Base-by-base conservation (phyloP, 2,797 vertebrate species). In the Hoplostethus atlanticus region DNA sequence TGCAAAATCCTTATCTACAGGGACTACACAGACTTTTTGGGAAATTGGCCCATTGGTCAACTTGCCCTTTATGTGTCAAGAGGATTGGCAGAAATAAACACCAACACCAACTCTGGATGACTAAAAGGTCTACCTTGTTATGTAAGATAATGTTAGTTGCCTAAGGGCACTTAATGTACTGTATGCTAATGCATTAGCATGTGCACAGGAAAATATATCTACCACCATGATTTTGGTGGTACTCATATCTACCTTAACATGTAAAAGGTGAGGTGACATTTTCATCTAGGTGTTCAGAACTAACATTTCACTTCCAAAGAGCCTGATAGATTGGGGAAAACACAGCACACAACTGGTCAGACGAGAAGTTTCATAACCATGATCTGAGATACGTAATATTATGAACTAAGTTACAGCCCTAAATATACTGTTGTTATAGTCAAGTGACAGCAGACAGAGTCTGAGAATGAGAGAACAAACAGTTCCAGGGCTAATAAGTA, bases 401-500 rank as follows among this genome's bases (percentile, higher is more conserved):
- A 9, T 47, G 25, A 11, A 28, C 40, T 9, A 21, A 51, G 7
- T 30, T 58, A 13, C 31, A 77, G 17, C 4, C 42, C 28, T 46
- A 30, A 64, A 64, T 58, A 42, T 64, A 69, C 50, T 56, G 38
- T 36, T 56, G 38, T 36, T 51, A 64, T 47, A 64, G 40, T 31
- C 6, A 55, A 70, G n/a, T 57, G 46, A 48, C 57, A 47, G 25
- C 16, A 61, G 56, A 46, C 2, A 46, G 21, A 55, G 17, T 56
- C 3, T 15, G 40, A 58, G 15, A 66, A 16, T 55, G 44, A 75
- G 3, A 11, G n/a, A 48, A 76, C 44, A 72, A 56, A 40, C 0
- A 36, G 42, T 53, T 73, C 51, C 58, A 73, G 76, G 72, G 66
- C 52, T 83, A 74, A 79, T 85, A 77, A 79, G 68, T 46, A 57